Conservation (phyloP, 2,888 invertebrate species). For the Drosophila pseudotakahashii region DNA sequence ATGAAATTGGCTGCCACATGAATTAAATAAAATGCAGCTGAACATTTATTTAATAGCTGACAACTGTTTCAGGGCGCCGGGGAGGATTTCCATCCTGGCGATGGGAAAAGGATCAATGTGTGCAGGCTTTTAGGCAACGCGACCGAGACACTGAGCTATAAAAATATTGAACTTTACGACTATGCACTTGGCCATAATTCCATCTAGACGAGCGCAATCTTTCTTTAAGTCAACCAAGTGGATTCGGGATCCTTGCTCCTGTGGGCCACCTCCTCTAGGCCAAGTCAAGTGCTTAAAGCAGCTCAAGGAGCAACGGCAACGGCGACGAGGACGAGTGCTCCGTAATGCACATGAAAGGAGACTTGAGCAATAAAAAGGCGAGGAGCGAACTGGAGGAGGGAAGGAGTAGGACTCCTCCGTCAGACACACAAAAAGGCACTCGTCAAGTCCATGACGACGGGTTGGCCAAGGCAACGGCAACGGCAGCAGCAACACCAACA, state of each 20-base stretch:
- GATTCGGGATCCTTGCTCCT: slow-evolving; percentile 4
- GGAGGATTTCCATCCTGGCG: neutral
- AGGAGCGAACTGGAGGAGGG: slow-evolving; percentile 1
- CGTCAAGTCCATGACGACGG: slow-evolving; percentile 60
- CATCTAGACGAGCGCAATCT: slow-evolving; percentile 71
- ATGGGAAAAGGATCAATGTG: slow-evolving; percentile 6
- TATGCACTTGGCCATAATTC: slow-evolving; percentile 68
- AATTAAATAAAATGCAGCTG: slow-evolving; percentile 66
- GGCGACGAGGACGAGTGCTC: slow-evolving; percentile 61
- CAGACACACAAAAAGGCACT: slow-evolving; percentile 77
- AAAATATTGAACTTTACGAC: slow-evolving; percentile 79
- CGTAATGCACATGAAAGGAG: slow-evolving; percentile 78
- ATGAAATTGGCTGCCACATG: slow-evolving; percentile 54
- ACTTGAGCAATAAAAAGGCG: slow-evolving; percentile 42
- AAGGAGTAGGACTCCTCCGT: slow-evolving; percentile 32
- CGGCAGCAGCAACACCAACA: slow-evolving; percentile 7
- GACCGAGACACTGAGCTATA: slow-evolving; percentile 58
- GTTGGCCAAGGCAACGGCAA: neutral
- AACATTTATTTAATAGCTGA: slow-evolving; percentile 63
- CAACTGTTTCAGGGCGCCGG: slow-evolving; percentile 37
- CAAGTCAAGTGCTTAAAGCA: slow-evolving; percentile 81
- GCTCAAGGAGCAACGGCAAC: slow-evolving; percentile 68
- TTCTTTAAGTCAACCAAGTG: slow-evolving; percentile 72
- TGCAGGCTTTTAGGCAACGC: slow-evolving; percentile 19
- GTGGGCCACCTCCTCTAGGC: slow-evolving; percentile 42